Evolutionary conservation across 2,888 invertebrate genomes (phyloP), one percentile per base, ranked within the genome.

Genomic region (Diarsia brunnea): DNA sequence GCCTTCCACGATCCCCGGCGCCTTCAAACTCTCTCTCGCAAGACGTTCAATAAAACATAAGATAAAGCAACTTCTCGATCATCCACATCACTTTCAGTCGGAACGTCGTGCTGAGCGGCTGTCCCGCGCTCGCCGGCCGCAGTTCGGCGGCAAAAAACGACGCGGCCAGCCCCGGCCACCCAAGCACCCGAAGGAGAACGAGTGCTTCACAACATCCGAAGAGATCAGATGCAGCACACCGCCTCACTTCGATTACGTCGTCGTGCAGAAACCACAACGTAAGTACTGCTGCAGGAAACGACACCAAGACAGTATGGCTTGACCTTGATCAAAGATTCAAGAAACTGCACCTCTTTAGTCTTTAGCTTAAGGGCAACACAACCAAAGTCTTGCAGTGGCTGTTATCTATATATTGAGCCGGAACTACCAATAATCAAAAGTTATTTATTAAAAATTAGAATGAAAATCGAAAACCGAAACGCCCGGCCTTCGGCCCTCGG

Each of bases 41-140:
- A n/a, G n/a, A 16, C 24, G 3, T 24, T 24, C 3, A 47, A 0
- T n/a, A 69, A 60, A 27, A 45, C 14, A 16, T n/a, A 8, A 31
- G 31, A 51, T 31, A 21, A n/a, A 10, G 8, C 4, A 21, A 43
- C n/a, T 58, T 21, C 5, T 14, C 27, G 53, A 51, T 38, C 2
- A 27, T 8, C 27, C 10, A 11, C 14, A 19, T 53, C 10, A 58
- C 60, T 89, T 91, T 0, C 89, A 96, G 96, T 95, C 96, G 84
- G 96, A 96, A 88, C 95, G 95, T 87, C 95, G 95, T 81, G 95
- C 95, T 11, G 96, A 96, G 90, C 93, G 95, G 12, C 84, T 95
- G 79, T 95, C 95, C 61, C 96, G 95, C 83, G 96, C 95, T 69
- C 95, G 96, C 61, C 94, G 95, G 21, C 95, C 95, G 12, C 96